A percentile compares a stretch with the other conserved stretches of the same genome.
Conservation (phyloP, 2,888 invertebrate species). For the Synergus gifuensis region DNA sequence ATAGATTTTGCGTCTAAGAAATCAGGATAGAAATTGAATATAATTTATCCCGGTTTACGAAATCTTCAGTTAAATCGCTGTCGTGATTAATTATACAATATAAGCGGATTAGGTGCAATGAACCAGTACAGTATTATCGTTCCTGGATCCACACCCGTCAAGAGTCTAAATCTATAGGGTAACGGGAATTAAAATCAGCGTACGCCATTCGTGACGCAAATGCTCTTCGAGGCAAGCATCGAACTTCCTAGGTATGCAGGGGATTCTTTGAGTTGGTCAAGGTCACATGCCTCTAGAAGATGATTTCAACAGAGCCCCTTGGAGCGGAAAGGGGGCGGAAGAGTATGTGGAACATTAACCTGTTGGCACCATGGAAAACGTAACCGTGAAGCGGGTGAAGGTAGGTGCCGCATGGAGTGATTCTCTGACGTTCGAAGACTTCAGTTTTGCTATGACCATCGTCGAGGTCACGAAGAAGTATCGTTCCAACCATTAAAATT, state of each 20-base stretch:
- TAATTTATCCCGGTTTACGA: too few relatives aligned
- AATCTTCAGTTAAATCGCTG: background rate
- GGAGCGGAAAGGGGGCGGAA: constrained; percentile 46
- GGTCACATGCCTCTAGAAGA: constrained; percentile 51
- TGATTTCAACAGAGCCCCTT: constrained; percentile 46
- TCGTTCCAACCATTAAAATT: constrained; percentile 43
- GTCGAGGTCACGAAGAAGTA: constrained; percentile 63
- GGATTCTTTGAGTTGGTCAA: constrained; percentile 56
- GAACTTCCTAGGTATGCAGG: constrained; percentile 42
- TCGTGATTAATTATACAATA: background rate
- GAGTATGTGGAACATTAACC: constrained; percentile 56
- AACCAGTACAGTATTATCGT: constrained; percentile 12
- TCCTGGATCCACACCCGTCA: background rate
- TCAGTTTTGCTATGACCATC: constrained; percentile 74
- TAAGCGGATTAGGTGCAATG: constrained; percentile 20
- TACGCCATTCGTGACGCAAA: constrained; percentile 29
- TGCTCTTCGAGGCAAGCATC: constrained; percentile 9
- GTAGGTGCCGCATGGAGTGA: constrained; percentile 40
- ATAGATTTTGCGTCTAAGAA: background rate
- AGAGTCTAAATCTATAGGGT: constrained; percentile 9
- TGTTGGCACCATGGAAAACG: constrained; percentile 46
- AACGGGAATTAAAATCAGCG: constrained; percentile 35
- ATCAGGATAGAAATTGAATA: too few relatives aligned
- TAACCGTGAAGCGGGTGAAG: constrained; percentile 33
- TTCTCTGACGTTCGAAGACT: constrained; percentile 64